phyloP scores from a whole-genome alignment of 2,888 invertebrate species.

The Dendrolimus houi region DNA sequence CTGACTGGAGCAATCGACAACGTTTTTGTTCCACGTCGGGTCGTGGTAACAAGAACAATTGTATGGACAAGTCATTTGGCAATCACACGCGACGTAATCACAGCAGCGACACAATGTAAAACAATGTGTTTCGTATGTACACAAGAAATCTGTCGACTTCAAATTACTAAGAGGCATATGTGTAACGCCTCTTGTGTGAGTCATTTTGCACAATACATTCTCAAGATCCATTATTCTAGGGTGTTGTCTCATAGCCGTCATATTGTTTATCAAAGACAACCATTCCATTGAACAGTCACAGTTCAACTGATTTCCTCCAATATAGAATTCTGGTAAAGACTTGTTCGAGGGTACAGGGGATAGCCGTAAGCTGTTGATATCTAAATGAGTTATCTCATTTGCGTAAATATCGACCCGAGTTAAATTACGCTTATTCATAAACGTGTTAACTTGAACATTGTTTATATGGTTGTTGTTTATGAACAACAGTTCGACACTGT shows the following conservation, averaged over 20 bases:
- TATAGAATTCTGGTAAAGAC: slow-evolving; percentile 90
- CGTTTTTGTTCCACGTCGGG: slow-evolving; percentile 93
- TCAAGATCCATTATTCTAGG: slow-evolving; percentile 92
- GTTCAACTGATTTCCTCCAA: slow-evolving; percentile 95
- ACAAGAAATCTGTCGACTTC: slow-evolving; percentile 89
- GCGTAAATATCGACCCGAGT: slow-evolving; percentile 94
- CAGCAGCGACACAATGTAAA: slow-evolving; percentile 96
- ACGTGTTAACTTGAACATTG: slow-evolving; percentile 88
- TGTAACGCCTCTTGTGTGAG: slow-evolving; percentile 87
- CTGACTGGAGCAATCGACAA: slow-evolving; percentile 92
- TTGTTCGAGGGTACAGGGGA: slow-evolving; percentile 84
- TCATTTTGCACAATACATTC: slow-evolving; percentile 90
- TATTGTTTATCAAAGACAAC: slow-evolving; percentile 92
- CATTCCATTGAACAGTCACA: slow-evolving; percentile 98
- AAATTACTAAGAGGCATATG: slow-evolving; percentile 85
- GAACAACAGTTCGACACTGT: slow-evolving; percentile 90
- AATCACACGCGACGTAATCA: slow-evolving; percentile 96
- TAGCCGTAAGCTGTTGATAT: slow-evolving; percentile 87
- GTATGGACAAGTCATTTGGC: slow-evolving; percentile 96
- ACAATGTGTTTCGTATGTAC: slow-evolving; percentile 93
- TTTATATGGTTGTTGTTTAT: slow-evolving; percentile 93
- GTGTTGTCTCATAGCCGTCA: slow-evolving; percentile 88
- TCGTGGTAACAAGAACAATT: slow-evolving; percentile 97
- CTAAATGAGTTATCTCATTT: slow-evolving; percentile 89
- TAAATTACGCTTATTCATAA: slow-evolving; percentile 88